Percentiles rank a stretch among this genome's conserved stretches.
Evolutionary conservation across 2,888 invertebrate genomes (phyloP).

Genomic region (Omphaloscelis lunosa): DNA sequence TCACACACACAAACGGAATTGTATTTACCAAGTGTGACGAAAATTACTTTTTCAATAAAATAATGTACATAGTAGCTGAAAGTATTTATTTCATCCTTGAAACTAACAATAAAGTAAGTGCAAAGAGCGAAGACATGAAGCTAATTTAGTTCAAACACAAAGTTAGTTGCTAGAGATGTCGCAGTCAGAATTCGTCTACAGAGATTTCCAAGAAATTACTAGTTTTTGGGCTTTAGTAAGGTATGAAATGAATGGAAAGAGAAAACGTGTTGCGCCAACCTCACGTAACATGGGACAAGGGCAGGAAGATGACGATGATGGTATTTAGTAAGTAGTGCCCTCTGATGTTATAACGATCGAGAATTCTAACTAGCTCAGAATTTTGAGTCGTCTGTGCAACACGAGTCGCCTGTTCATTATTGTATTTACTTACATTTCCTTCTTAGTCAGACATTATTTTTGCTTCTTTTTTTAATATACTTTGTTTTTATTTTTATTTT

Average conservation of each 20-base stretch:
- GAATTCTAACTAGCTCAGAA: too few species aligned
- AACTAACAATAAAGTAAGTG: conserved; percentile 15
- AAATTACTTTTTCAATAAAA: neutral
- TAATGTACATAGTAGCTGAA: neutral
- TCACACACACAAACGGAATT: conserved; percentile 4
- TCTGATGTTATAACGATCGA: neutral
- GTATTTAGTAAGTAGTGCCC: too few species aligned
- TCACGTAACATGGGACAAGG: too few species aligned
- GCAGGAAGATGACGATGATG: too few species aligned
- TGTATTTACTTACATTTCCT: too few species aligned
- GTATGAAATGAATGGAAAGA: too few species aligned
- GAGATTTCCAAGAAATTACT: neutral
- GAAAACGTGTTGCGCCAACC: too few species aligned
- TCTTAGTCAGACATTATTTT: too few species aligned
- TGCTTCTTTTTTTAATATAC: too few species aligned
- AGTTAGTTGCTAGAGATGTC: neutral
- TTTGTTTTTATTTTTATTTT: too few species aligned
- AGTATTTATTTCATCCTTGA: conserved; percentile 22
- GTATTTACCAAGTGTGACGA: neutral
- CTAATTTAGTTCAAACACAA: conserved; percentile 18
- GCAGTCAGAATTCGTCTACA: neutral
- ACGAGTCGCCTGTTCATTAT: too few species aligned
- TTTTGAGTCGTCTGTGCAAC: too few species aligned
- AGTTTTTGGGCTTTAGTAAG: neutral
- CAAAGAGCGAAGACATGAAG: conserved; percentile 25